Base-by-base conservation (phyloP, 2,888 invertebrate genomes). In the Glyphotaelius pellucidus region DNA sequence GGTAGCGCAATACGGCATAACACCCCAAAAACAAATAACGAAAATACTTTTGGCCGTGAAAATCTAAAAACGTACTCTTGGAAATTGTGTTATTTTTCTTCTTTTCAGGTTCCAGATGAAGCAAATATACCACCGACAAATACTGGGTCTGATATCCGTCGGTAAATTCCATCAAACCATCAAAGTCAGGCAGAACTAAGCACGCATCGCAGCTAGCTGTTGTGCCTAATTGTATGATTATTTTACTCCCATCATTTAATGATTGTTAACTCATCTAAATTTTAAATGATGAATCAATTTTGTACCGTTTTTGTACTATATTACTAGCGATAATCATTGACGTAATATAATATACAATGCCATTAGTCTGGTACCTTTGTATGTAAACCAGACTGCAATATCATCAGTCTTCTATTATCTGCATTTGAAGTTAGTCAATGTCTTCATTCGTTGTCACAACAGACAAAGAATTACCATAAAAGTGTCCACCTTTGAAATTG, bases 61-160 rank as follows among this genome's bases (percentile, higher is more conserved):
- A n/a, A n/a, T n/a, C n/a, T n/a, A n/a, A n/a, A n/a, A n/a, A n/a
- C n/a, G n/a, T n/a, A n/a, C 52, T 52, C 47, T 15, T 15, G 47
- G 25, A 19, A 52, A 52, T 52, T 67, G 19, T 67, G 25, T 67
- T 25, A 7, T 67, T 67, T 25, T 67, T 25, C 1, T 67, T 25
- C 3, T 32, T 91, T 91, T 81, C 90, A 93, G 93, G 25, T 92
- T 93, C 67, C 92, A 92, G 80, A 85, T 93, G 91, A 93, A 91
- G 47, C 92, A 93, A 84, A 93, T 93, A 35, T 93, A 93, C 81
- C 93, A 93, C 42, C 85, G 92, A 19, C 92, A 92, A 81, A 89
- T 93, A 31, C 83, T 93, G 14, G 93, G 93, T 19, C n/a, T 92
- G 19, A 90, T 93, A n/a, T 90, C 92, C 3, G 47, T 93, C 30